phyloP scores from a whole-genome alignment of 2,113 vertebrate species.

The pig (Sus scrofa) region DNA sequence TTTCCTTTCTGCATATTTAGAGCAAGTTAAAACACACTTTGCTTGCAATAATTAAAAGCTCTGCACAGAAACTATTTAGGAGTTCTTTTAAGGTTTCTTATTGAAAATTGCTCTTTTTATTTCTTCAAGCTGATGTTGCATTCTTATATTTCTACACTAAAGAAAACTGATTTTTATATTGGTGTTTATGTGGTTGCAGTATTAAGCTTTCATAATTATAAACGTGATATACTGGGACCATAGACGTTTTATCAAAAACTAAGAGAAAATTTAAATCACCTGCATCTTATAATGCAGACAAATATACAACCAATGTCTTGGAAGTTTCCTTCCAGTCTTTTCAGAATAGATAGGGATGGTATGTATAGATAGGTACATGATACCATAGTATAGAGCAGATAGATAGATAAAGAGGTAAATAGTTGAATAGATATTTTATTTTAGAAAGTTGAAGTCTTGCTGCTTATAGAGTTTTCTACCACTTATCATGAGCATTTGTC shows the following conservation, averaged over 20 bases:
- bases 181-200: background rate
- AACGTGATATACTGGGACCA: background rate
- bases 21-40: background rate
- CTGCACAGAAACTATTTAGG: background rate
- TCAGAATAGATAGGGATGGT: background rate
- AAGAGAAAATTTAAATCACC: background rate
- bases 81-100: background rate
- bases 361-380: background rate
- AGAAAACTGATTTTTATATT: constrained; percentile 8
- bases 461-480: background rate
- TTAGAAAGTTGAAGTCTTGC: background rate
- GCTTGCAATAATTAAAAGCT: constrained; percentile 28
- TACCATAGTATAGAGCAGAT: background rate
- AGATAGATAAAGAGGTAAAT: background rate
- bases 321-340: background rate
- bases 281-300: background rate
- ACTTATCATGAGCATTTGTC: background rate
- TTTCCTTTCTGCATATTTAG: background rate
- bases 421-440: background rate
- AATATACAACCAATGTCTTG: background rate
- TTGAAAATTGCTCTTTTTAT: background rate
- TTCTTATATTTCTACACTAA: background rate
- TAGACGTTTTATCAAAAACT: background rate
- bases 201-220: background rate
- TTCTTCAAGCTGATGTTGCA: background rate